phyloP scores from a whole-genome alignment of 2,797 vertebrate genomes.

The Poecilia picta region DNA sequence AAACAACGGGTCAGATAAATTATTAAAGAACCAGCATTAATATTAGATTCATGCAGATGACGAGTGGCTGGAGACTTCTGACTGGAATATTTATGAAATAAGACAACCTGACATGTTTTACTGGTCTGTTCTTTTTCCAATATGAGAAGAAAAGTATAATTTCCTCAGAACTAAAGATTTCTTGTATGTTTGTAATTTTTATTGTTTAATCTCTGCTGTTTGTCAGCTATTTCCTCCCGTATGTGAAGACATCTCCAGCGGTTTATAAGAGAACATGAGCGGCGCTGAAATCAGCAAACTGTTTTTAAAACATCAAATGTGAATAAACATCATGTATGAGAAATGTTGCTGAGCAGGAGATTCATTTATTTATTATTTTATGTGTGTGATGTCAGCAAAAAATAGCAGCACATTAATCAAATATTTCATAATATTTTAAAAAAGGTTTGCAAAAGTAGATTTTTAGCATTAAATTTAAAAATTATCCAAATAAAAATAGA shows the following conservation, averaged over 20 bases:
- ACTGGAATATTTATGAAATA: not conserved
- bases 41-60: not conserved
- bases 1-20: not conserved
- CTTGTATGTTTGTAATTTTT: not conserved
- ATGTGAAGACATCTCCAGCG: no score
- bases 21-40: not conserved
- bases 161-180: not conserved
- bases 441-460: no score
- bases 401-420: no score
- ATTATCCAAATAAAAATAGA: not conserved
- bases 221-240: not conserved
- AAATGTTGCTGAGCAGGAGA: not conserved
- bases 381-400: no score
- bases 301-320: not conserved
- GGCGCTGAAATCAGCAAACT: not conserved
- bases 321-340: not conserved
- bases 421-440: no score
- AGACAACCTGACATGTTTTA: not conserved
- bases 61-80: not conserved
- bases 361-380: no score
- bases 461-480: no score
- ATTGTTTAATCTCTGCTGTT: not conserved
- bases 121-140: not conserved
- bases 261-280: not conserved
- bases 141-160: not conserved